Evolutionary conservation across 2,888 invertebrate species (phyloP), one percentile per base, ranked within the genome.

Genomic region (Spodoptera exigua): DNA sequence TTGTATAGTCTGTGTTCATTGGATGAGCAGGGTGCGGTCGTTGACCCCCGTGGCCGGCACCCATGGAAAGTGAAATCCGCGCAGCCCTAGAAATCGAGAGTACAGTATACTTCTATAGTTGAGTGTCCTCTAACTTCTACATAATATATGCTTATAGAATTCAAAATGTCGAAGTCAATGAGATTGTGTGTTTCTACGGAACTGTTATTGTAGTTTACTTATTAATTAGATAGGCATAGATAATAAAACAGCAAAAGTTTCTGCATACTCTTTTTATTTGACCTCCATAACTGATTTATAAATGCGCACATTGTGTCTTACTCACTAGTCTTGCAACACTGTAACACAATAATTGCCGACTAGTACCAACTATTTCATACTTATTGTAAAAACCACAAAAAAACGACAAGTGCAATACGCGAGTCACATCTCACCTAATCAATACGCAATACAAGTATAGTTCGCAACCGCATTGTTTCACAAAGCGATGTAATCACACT

Each of bases 1-100:
- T 13, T 11, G 0, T n/a, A 3, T 16, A 4, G 27, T 27, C 27
- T 27, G 27, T 27, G 9, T 27, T 9, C 27, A 27, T 27, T 41
- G 40, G 74, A 70, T 63, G 74, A 52, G 62, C 63, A 45, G 52
- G 55, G 67, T 43, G 54, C 74, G 74, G 74, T 61, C 70, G 51
- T 13, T 34, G 74, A 75, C 67, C 77, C 44, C 53, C 21, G 43
- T 44, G 46, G 56, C 60, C 53, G 63, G 18, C 54, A 55, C 51
- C 58, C 65, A 47, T 62, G 61, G 78, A 77, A 78, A 77, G 79
- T 77, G 79, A 77, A 78, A 76, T 40, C 58, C 43, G 48, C 14
- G 54, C 36, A 49, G 69, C 59, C 76, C 66, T 75, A 66, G 78
- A 76, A 76, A 77, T 68, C 46, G 78, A 76, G 75, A 76, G 78